phyloP scores from a whole-genome alignment of 1,140 invertebrate species.

The Polypedilum pembai region DNA sequence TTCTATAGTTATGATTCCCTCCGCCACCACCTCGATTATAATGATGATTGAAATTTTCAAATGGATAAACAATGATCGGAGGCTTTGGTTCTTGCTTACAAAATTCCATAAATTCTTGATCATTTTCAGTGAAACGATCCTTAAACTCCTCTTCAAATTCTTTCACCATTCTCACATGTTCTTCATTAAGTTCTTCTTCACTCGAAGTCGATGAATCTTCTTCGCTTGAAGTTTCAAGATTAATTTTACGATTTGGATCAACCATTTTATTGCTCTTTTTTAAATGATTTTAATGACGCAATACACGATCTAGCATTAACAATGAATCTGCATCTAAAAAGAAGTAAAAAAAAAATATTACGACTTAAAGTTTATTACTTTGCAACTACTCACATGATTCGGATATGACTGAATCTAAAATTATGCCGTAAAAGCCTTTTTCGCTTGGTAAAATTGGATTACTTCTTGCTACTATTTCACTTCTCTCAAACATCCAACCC shows the following conservation, averaged over 20 bases:
- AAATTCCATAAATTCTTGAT: constrained; percentile 46
- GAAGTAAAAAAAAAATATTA: background rate
- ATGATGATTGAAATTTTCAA: constrained; percentile 34
- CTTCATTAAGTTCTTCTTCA: constrained; percentile 35
- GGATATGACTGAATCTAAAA: background rate
- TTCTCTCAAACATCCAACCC: background rate
- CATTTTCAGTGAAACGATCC: constrained; percentile 48
- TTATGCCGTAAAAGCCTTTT: background rate
- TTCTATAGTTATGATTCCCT: background rate
- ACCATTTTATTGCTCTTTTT: constrained; percentile 35
- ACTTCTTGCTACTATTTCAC: background rate
- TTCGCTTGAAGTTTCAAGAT: constrained; percentile 31
- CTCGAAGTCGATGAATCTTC: background rate
- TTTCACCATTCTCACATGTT: constrained; percentile 45
- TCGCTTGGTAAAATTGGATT: background rate
- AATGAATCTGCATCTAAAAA: constrained; percentile 11
- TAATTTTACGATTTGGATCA: constrained; percentile 43
- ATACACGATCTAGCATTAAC: background rate
- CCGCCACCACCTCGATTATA: background rate
- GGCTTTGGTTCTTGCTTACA: constrained; percentile 37
- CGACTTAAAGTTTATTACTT: background rate
- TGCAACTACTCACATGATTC: background rate
- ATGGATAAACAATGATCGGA: constrained; percentile 50
- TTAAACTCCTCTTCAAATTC: constrained; percentile 50
- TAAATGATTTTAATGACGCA: background rate